Conservation (phyloP, 2,888 invertebrate species). For the Mesorhabditis sp. region DNA sequence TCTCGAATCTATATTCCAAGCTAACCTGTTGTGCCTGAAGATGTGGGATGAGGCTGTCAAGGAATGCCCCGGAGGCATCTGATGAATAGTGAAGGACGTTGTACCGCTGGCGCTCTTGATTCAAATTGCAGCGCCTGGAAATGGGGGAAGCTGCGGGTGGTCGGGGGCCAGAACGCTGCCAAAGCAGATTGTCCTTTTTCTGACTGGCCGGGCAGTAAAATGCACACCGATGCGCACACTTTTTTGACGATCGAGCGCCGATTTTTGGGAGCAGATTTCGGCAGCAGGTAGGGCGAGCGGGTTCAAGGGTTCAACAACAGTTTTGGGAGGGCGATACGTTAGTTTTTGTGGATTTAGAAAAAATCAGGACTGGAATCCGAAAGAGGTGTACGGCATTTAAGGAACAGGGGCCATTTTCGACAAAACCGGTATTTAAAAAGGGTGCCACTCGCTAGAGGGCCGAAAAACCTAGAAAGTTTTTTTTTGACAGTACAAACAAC, state of each 20-base stretch:
- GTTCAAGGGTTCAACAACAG: slow-evolving; percentile 8
- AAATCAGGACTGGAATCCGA: not conserved
- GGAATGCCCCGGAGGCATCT: slow-evolving; percentile 14
- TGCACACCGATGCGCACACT: too few relatives aligned
- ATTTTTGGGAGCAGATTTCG: too few relatives aligned
- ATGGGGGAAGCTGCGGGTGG: too few relatives aligned
- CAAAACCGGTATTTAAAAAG: not conserved
- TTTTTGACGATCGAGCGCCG: too few relatives aligned
- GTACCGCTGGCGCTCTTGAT: slow-evolving; percentile 17
- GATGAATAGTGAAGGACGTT: slow-evolving; percentile 25
- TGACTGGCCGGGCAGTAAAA: too few relatives aligned
- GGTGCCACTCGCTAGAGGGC: too few relatives aligned
- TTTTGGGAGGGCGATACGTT: slow-evolving; percentile 11
- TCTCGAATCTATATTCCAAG: not conserved
- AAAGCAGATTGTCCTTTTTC: too few relatives aligned
- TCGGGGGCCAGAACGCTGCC: too few relatives aligned
- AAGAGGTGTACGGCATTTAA: not conserved
- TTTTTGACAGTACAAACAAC: too few relatives aligned
- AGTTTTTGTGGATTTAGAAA: not conserved
- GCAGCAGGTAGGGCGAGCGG: too few relatives aligned
- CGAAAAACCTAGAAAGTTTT: too few relatives aligned
- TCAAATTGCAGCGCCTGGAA: slow-evolving; percentile 21
- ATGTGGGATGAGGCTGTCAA: slow-evolving; percentile 9
- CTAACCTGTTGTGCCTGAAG: slow-evolving; percentile 9
- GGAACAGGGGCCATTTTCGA: not conserved